A percentile compares a stretch with the other conserved stretches of the same genome.
Conservation (phyloP, 2,888 invertebrate species). For the Apamea epomidion region DNA sequence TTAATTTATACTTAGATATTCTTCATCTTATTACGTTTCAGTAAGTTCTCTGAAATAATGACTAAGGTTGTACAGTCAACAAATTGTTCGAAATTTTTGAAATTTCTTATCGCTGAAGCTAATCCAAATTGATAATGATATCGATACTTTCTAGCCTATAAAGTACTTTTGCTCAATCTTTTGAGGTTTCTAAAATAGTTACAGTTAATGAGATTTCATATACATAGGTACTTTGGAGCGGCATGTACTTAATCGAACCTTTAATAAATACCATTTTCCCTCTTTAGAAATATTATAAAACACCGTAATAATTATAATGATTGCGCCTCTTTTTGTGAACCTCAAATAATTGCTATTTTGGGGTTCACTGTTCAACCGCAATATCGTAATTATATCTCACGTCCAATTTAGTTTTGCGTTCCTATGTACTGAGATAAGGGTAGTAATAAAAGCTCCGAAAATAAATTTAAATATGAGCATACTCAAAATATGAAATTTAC, state of each 20-base stretch:
- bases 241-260: not conserved
- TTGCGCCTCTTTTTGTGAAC: not conserved
- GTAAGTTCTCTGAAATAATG: conserved; percentile 43
- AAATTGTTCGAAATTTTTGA: conserved; percentile 15
- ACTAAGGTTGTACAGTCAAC: conserved; percentile 37
- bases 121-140: conserved; percentile 27
- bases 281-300: not conserved
- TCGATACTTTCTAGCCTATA: conserved; percentile 3
- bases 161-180: not conserved
- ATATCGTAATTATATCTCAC: too few species aligned
- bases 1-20: not conserved
- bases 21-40: conserved; percentile 21
- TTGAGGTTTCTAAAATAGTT: not conserved
- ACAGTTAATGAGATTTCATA: not conserved
- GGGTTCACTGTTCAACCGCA: too few species aligned
- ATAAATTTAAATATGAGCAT: too few species aligned
- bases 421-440: too few species aligned
- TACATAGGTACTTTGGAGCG: not conserved
- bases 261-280: not conserved
- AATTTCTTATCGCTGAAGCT: conserved; percentile 39
- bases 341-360: not conserved
- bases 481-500: too few species aligned
- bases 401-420: too few species aligned
- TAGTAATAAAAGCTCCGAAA: too few species aligned
- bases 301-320: too few species aligned